Percentiles rank a stretch among this genome's conserved stretches.
Evolutionary conservation across 2,797 vertebrate species (phyloP).

Genomic region (Cirrhinus molitorella): DNA sequence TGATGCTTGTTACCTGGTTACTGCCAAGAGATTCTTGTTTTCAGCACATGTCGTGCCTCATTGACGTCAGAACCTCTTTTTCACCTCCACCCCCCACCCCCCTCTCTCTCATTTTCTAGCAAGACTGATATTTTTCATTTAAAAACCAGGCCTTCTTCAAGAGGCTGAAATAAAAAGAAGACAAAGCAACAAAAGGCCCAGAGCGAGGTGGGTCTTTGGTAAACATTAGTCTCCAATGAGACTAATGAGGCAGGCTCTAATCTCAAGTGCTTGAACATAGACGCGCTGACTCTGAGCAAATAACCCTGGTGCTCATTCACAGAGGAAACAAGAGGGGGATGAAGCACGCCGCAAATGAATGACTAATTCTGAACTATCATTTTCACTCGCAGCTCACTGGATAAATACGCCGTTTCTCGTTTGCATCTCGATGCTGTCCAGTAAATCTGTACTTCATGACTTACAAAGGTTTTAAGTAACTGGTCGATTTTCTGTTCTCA

Average conservation of each 20-base stretch:
- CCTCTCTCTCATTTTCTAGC: conserved; percentile 59
- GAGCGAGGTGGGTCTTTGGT: conserved; percentile 47
- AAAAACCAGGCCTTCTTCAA: conserved; percentile 64
- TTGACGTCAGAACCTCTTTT: conserved; percentile 76
- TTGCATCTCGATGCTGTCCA: conserved; percentile 13
- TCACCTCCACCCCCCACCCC: conserved; percentile 31
- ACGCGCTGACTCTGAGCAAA: conserved; percentile 58
- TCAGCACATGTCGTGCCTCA: conserved; percentile 73
- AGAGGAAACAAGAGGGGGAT: conserved; percentile 50
- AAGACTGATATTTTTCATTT: conserved; percentile 68
- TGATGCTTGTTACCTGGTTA: conserved; percentile 78
- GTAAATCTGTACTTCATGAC: conserved; percentile 7
- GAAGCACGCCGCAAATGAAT: conserved; percentile 46
- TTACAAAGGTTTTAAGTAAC: neutral
- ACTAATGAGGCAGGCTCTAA: conserved; percentile 61
- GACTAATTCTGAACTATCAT: conserved; percentile 50
- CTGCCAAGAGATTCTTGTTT: conserved; percentile 75
- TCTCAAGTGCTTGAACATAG: conserved; percentile 61
- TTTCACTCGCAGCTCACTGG: conserved; percentile 44
- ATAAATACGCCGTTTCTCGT: conserved; percentile 35
- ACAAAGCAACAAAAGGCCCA: conserved; percentile 64
- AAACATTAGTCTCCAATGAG: conserved; percentile 63
- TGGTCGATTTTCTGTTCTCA: neutral
- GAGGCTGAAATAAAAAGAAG: conserved; percentile 65
- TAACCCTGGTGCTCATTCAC: conserved; percentile 57